Percentiles rank a stretch among this genome's conserved stretches.
These are phyloP conservation scores for Drosophila rellima DNA, from an alignment of 2,888 invertebrate genomes.

Conservation along the genomic window DNA sequence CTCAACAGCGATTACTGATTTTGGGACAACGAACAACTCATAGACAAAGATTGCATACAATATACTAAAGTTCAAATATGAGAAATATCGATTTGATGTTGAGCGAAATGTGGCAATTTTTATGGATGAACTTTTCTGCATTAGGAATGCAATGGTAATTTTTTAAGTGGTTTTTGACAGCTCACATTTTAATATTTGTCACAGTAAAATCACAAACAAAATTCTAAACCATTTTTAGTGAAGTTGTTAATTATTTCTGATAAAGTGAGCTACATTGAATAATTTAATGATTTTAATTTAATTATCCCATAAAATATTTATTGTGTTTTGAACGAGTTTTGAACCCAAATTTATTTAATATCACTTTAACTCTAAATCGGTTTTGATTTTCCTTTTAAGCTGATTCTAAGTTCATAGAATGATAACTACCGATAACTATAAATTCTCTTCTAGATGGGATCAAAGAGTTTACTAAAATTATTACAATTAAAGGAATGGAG, in stretches of 20 bases:
- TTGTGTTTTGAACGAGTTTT: background rate
- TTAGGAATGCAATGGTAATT: background rate
- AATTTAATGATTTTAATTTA: background rate
- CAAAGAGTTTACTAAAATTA: too few species aligned
- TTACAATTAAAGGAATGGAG: background rate
- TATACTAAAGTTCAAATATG: background rate
- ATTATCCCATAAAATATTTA: background rate
- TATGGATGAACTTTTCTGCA: background rate
- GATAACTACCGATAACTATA: too few species aligned
- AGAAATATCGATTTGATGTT: background rate
- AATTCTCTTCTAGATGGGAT: too few species aligned
- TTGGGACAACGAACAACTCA: background rate
- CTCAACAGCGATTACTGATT: slow-evolving; percentile 15
- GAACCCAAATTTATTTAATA: too few species aligned
- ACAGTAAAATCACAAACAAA: background rate
- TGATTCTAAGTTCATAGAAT: too few species aligned
- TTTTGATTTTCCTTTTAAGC: too few species aligned
- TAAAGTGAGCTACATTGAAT: background rate
- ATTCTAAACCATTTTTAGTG: background rate
- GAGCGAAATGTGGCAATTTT: background rate
- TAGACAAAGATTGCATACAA: background rate
- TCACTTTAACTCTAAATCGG: too few species aligned
- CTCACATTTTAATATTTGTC: background rate
- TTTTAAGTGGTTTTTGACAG: slow-evolving; percentile 5
- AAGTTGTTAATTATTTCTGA: background rate